Percentiles rank a stretch among this genome's conserved stretches.
Conservation (phyloP, 2,113 vertebrate species). For the Condylura cristata region DNA sequence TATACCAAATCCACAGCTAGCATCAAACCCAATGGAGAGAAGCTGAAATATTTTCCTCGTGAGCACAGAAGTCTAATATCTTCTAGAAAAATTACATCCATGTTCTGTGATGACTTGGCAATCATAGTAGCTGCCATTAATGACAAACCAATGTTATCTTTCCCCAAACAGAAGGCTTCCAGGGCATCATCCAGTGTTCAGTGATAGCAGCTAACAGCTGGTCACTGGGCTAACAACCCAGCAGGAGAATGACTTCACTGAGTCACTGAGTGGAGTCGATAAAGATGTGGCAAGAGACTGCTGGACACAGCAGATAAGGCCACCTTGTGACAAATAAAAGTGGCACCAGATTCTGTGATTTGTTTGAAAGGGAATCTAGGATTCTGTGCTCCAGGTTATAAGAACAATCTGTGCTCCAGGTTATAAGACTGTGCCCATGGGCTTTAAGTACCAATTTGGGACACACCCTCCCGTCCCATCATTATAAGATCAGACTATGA, state of each 20-base stretch:
- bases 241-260: background rate
- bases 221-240: background rate
- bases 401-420: background rate
- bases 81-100: constrained; percentile 12
- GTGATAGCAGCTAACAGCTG: background rate
- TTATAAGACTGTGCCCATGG: no score
- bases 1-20: no score
- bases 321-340: background rate
- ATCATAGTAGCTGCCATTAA: background rate
- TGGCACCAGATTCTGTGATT: background rate
- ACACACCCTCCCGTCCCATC: background rate
- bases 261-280: background rate
- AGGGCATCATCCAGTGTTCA: background rate
- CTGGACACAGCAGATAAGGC: background rate
- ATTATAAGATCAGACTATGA: background rate
- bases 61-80: background rate
- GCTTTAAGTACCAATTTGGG: background rate
- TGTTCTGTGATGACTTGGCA: background rate
- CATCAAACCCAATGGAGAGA: no score
- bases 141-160: background rate
- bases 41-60: no score
- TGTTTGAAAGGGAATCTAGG: background rate
- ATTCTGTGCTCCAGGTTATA: background rate
- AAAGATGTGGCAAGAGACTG: background rate
- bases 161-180: background rate